Evolutionary conservation across 2,888 invertebrate species (phyloP).

Genomic region (Tachystola acroxantha): DNA sequence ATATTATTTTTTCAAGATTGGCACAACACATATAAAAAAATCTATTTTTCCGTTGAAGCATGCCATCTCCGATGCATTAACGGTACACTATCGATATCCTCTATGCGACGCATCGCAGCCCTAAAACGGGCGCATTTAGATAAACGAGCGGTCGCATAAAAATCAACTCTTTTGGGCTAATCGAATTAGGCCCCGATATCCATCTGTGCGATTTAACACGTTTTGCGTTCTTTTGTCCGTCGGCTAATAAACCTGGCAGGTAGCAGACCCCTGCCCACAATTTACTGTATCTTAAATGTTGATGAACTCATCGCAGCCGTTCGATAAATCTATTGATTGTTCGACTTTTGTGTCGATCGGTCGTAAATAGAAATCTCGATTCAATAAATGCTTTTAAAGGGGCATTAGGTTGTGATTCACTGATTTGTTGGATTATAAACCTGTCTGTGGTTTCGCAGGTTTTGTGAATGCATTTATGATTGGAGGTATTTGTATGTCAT

Average conservation of each 20-base stretch:
- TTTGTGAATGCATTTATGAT: conserved; percentile 1
- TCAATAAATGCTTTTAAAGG: conserved; percentile 32
- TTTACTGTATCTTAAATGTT: conserved; percentile 61
- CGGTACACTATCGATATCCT: too few relatives aligned
- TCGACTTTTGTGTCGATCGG: conserved; percentile 36
- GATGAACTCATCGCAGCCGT: conserved; percentile 66
- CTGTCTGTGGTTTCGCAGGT: conserved; percentile 8
- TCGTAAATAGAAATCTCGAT: conserved; percentile 42
- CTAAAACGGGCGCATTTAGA: conserved; percentile 55
- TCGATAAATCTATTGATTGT: conserved; percentile 46
- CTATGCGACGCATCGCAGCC: conserved; percentile 23
- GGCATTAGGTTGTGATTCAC: conserved; percentile 26
- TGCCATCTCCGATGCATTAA: too few relatives aligned
- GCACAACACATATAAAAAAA: too few relatives aligned
- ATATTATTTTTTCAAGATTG: too few relatives aligned
- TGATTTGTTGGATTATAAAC: conserved; percentile 27
- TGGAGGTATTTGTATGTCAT: neutral
- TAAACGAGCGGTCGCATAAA: conserved; percentile 69
- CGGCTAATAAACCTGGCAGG: conserved; percentile 69
- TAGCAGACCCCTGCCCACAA: conserved; percentile 54
- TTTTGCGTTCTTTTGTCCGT: conserved; percentile 70
- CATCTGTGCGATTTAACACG: conserved; percentile 73
- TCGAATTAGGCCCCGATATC: conserved; percentile 72
- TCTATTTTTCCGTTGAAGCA: too few relatives aligned
- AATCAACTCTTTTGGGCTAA: conserved; percentile 73